Base-by-base conservation (phyloP, 1,140 invertebrate species). In the Drosophila persimilis region DNA sequence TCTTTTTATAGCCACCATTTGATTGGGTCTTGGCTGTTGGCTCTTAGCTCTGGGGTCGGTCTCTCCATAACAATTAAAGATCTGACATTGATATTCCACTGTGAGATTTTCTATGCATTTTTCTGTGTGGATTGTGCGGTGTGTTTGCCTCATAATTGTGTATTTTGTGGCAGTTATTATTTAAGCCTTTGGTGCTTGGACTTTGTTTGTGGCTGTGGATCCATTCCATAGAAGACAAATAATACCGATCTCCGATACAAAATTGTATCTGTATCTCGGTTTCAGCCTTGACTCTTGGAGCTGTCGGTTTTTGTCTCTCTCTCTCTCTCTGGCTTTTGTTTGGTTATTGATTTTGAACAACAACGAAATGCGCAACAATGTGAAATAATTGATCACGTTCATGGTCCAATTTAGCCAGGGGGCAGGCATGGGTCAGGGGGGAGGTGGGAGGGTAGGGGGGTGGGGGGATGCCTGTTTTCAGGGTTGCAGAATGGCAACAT, bases 321-420 rank as follows among this genome's bases (percentile, higher is more conserved):
- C 3, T 39, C 35, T 39, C 35, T 39, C 11, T 39, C 3, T 39
- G 62, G 54, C 65, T 72, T 72, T 69, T 73, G 64, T 74, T 67
- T 50, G 78, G 58, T 67, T 88, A 86, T 88, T 88, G 83, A 88
- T 88, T 89, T 88, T 80, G 45, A 88, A 45, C 51, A 26, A 63
- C 63, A 17, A 17, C 17, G 17, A 78, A 79, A 88, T 64, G 75
- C 67, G 55, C 78, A 62, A 88, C 83, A 88, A 88, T 88, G 72
- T 76, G 69, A 58, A 65, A 88, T 88, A 88, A 88, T 88, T 88
- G 83, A 88, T 88, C 83, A 88, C 83, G 83, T 88, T 88, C 83
- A 88, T 89, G 83, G 83, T 63, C 84, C 75, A 83, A 89, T 79
- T 88, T 78, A 50, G 56, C 41, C 20, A 13, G 35, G 24, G 4